A percentile compares a stretch with the other conserved stretches of the same genome.
phyloP scores from a whole-genome alignment of 2,888 invertebrate genomes.

The Orthosia gracilis region DNA sequence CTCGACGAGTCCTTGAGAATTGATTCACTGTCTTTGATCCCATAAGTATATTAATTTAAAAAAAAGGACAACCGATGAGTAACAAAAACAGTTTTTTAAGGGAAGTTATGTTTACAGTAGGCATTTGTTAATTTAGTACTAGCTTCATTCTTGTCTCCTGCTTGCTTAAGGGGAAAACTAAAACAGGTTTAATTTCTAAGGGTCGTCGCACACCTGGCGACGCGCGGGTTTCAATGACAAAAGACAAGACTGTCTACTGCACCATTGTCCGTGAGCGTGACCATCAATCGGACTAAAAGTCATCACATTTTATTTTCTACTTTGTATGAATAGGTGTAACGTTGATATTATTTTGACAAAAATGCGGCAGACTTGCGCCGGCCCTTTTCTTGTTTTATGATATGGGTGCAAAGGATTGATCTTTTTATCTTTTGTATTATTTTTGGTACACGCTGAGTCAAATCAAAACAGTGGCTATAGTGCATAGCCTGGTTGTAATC shows the following conservation, averaged over 20 bases:
- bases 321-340: neutral
- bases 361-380: slow-evolving; percentile 22
- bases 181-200: slow-evolving; percentile 40
- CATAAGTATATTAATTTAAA: too few relatives aligned
- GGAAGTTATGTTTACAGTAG: too few relatives aligned
- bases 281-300: neutral
- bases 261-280: neutral
- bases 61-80: too few relatives aligned
- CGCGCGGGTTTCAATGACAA: slow-evolving; percentile 4
- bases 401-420: neutral
- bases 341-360: slow-evolving; percentile 22
- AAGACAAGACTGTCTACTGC: slow-evolving; percentile 26
- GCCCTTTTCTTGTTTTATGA: slow-evolving; percentile 28
- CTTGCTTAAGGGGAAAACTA: slow-evolving; percentile 44
- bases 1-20: too few relatives aligned
- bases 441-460: neutral
- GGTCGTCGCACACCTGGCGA: slow-evolving; percentile 31
- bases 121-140: slow-evolving; percentile 46
- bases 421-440: neutral
- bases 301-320: neutral
- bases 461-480: slow-evolving; percentile 2
- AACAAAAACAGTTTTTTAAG: too few relatives aligned
- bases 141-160: slow-evolving; percentile 60
- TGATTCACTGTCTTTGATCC: too few relatives aligned
- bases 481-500: neutral